A percentile compares a stretch with the other conserved stretches of the same genome.
Conservation (phyloP, 2,888 invertebrate species). For the Phrixothrix hirtus region DNA sequence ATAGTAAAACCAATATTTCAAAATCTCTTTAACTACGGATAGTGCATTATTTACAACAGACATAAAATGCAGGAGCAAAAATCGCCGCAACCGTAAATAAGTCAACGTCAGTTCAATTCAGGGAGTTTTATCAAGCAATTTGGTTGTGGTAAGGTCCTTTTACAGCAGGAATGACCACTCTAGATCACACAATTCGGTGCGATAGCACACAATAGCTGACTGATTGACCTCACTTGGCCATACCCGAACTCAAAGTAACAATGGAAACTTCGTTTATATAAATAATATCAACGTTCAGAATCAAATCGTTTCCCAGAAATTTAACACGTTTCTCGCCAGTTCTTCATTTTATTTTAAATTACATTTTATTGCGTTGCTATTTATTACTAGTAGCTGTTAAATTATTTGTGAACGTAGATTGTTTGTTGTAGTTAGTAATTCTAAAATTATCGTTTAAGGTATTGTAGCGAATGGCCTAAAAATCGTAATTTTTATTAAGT, state of each 20-base stretch:
- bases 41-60: slow-evolving; percentile 15
- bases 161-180: slow-evolving; percentile 31
- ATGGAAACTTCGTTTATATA: slow-evolving; percentile 29
- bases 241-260: slow-evolving; percentile 21
- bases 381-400: no score
- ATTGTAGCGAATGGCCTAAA: slow-evolving; percentile 5
- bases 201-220: slow-evolving; percentile 29
- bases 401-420: no score
- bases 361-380: slow-evolving; percentile 17
- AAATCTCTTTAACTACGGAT: slow-evolving; percentile 5
- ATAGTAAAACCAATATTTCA: slow-evolving; percentile 8
- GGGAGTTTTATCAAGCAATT: slow-evolving; percentile 40
- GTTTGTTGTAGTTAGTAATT: no score
- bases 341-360: slow-evolving; percentile 10
- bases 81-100: slow-evolving; percentile 30
- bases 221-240: slow-evolving; percentile 30
- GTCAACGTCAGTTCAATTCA: slow-evolving; percentile 41
- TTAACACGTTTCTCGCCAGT: slow-evolving; percentile 18
- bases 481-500: slow-evolving; percentile 29
- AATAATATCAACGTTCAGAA: slow-evolving; percentile 27
- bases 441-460: no score
- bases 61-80: slow-evolving; percentile 26
- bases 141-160: slow-evolving; percentile 30
- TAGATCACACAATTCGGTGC: slow-evolving; percentile 28
- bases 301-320: slow-evolving; percentile 26